Conservation (phyloP, 2,888 invertebrate species). For the Toxonevra muliebris region DNA sequence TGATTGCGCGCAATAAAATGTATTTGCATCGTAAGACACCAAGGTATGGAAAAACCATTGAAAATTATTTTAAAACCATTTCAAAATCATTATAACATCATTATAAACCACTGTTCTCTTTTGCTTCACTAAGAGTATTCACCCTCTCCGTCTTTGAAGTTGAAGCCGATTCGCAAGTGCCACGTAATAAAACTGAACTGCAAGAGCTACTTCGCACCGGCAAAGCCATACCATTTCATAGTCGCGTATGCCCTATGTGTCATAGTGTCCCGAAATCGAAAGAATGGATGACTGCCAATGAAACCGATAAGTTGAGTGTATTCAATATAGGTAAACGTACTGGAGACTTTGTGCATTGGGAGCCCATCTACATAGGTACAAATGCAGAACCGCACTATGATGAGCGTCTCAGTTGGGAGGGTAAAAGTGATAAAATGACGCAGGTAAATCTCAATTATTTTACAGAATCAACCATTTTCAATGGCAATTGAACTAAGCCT, state of each 20-base stretch:
- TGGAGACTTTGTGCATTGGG: conserved; percentile 80
- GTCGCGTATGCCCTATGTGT: conserved; percentile 41
- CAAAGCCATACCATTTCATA: conserved; percentile 44
- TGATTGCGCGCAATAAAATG: conserved; percentile 77
- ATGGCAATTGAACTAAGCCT: too few relatives aligned
- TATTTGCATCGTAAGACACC: conserved; percentile 71
- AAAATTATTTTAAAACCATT: too few relatives aligned
- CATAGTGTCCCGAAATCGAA: conserved; percentile 44
- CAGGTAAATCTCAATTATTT: too few relatives aligned
- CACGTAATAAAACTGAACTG: conserved; percentile 49
- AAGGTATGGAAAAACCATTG: conserved; percentile 51
- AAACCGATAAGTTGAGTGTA: conserved; percentile 38
- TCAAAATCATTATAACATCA: too few relatives aligned
- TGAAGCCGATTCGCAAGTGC: conserved; percentile 37
- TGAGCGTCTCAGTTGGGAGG: conserved; percentile 91
- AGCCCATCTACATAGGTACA: conserved; percentile 91
- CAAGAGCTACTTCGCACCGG: conserved; percentile 36
- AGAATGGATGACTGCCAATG: conserved; percentile 37
- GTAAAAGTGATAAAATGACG: conserved; percentile 68
- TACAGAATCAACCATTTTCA: too few relatives aligned
- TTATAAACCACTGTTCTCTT: too few relatives aligned
- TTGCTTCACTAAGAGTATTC: conserved; percentile 43
- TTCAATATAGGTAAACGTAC: conserved; percentile 81
- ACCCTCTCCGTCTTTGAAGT: conserved; percentile 52
- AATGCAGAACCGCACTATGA: conserved; percentile 88